Conservation (phyloP, 2,113 vertebrate genomes). For the Larimichthys crocea region DNA sequence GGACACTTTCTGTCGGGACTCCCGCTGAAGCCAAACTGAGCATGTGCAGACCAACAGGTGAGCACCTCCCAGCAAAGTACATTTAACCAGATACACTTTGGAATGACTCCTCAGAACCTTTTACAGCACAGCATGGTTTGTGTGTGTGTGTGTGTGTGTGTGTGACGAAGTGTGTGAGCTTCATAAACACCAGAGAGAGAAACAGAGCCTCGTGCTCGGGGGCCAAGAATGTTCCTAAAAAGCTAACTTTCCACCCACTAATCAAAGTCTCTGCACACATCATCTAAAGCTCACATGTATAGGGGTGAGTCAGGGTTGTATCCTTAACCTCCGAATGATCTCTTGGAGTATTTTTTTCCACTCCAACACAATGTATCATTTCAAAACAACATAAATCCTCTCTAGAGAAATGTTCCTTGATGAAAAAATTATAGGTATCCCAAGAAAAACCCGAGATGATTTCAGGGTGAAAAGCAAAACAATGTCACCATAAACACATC, state of each 20-base stretch:
- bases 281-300: not conserved
- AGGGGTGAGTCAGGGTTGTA: not conserved
- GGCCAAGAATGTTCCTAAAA: conserved; percentile 27
- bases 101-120: not conserved
- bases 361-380: not conserved
- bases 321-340: not conserved
- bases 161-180: conserved; percentile 6
- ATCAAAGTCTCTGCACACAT: not conserved
- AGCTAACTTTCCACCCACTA: not conserved
- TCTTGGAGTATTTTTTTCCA: not conserved
- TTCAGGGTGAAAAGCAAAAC: not conserved
- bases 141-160: not conserved
- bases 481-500: not conserved
- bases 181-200: conserved; percentile 14
- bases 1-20: conserved; percentile 12
- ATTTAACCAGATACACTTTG: not conserved
- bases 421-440: not conserved
- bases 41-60: conserved; percentile 48
- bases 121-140: not conserved
- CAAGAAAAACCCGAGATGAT: not conserved
- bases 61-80: not conserved
- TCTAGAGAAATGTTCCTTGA: not conserved
- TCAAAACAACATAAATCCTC: not conserved
- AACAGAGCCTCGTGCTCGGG: not conserved
- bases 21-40: conserved; percentile 34